Base-by-base conservation (phyloP, 2,888 invertebrate genomes). In the Tuberolachnus salignus region DNA sequence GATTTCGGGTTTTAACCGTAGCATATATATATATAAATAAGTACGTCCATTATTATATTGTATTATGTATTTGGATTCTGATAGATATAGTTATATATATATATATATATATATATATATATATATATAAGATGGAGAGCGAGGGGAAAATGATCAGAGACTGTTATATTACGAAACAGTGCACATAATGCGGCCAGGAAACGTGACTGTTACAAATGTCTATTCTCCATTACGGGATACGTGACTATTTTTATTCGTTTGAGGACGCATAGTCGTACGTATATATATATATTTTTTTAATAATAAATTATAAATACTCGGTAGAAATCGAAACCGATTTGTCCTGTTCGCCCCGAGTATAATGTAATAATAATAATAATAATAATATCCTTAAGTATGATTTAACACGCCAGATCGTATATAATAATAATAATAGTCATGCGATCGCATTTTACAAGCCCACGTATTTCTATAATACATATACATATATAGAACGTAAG, bases 171-270 rank as follows among this genome's bases (percentile, higher is more conserved):
- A 71, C 11, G 57, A 71, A 59, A 57, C 71, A 11, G 23, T 42
- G 51, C 26, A 64, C 53, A 64, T 57, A 57, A 57, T 44, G 44
- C 57, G 16, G 23, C 23, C 8, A 13, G 26, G 55, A 64, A n/a
- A 74, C 74, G 74, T 74, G 74, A 74, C 74, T 74, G 63, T 74
- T 74, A 74, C 53, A 74, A 74, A 74, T 74, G 74, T 23, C 74
- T 64, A 53, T 74, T 64, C 34, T 34, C 49, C 53, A 21, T 74
- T 34, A 34, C 51, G 74, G n/a, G 42, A 74, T 74, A 74, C 74
- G 74, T 74, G 74, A 74, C 74, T 64, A 42, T 64, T 74, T n/a
- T 74, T 53, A 63, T 64, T 53, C 44, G 21, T 63, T 3, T 42
- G 61, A 42, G 44, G 74, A 74, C 61, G 34, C n/a, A 72, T 44